A percentile compares a stretch with the other conserved stretches of the same genome.
Evolutionary conservation across 1,140 invertebrate species (phyloP).

Genomic region (Drosophila virilis): DNA sequence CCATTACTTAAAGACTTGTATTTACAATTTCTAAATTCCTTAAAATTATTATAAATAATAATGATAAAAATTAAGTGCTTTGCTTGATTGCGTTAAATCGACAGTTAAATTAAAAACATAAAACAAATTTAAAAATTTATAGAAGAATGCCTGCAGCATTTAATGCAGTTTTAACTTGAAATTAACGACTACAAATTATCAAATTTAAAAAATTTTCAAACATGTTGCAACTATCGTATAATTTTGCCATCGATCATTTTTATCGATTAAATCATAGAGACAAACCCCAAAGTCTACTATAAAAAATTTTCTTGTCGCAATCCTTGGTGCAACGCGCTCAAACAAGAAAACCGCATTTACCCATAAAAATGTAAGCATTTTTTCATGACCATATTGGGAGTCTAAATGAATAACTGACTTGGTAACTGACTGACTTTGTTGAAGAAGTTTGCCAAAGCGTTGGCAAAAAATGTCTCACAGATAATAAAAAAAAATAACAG

Average conservation of each 20-base stretch:
- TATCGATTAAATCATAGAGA: constrained; percentile 3
- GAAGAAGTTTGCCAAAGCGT: constrained; percentile 42
- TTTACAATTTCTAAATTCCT: too few species aligned
- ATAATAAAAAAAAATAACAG: constrained; percentile 3
- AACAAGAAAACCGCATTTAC: constrained; percentile 77
- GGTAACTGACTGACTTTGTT: constrained; percentile 46
- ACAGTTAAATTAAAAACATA: too few species aligned
- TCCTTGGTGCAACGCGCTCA: constrained; percentile 19
- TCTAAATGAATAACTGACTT: constrained; percentile 62
- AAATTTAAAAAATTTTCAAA: not conserved
- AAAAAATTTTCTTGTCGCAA: constrained; percentile 24
- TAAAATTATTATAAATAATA: too few species aligned
- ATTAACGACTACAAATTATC: not conserved
- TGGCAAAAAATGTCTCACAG: constrained; percentile 42
- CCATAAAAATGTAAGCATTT: constrained; percentile 58
- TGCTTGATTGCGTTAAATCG: too few species aligned
- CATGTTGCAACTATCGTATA: not conserved
- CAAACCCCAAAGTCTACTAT: not conserved
- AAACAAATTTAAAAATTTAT: too few species aligned
- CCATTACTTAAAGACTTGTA: too few species aligned
- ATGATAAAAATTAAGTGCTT: too few species aligned
- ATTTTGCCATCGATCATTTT: constrained; percentile 6
- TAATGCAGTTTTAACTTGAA: too few species aligned
- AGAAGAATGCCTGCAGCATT: too few species aligned
- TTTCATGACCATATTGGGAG: constrained; percentile 64